Base-by-base conservation (phyloP, 2,888 invertebrate genomes). In the Mamestra brassicae region DNA sequence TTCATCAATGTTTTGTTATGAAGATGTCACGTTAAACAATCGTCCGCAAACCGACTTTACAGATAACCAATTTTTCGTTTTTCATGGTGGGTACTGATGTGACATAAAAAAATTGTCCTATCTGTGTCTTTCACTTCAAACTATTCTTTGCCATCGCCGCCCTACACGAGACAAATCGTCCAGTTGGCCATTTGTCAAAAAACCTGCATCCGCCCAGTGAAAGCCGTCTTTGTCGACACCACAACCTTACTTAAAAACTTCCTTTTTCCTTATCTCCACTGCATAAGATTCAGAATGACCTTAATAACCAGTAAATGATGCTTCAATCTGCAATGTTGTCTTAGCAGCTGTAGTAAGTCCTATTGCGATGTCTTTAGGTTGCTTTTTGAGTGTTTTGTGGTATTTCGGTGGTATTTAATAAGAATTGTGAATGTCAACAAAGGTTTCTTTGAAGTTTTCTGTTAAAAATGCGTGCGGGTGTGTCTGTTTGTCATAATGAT, bases 181-280 rank as follows among this genome's bases (percentile, higher is more conserved):
- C 92, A 92, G 93, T 92, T 94, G 94, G 95, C 94, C 96, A 96
- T 96, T 96, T 96, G 94, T 96, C 96, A 96, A 95, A 96, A 96
- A 95, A 95, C 95, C 94, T 96, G 95, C 95, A 95, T 96, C 96
- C 96, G 96, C 93, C 92, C 90, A 88, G 91, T 93, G 94, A 94
- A 95, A 96, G 94, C 94, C 93, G 93, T 90, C 92, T 93, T 95
- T 95, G 93, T 95, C 76, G 85, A 85, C 85, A 74, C 69, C 79
- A 84, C 90, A 90, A 89, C 83, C 74, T 83, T 88, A 84, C 78
- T 67, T 54, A 81, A 78, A 80, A 80, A 84, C 78, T 74, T 75
- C 34, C 38, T 55, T 71, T 80, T 72, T 68, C 88, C 88, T 87
- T 93, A 93, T 81, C 55, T 66, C 88, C 10, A 79, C 47, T 60